Percentiles rank a stretch among this genome's conserved stretches.
phyloP scores from a whole-genome alignment of 2,113 vertebrate species.

The Gavia stellata region DNA sequence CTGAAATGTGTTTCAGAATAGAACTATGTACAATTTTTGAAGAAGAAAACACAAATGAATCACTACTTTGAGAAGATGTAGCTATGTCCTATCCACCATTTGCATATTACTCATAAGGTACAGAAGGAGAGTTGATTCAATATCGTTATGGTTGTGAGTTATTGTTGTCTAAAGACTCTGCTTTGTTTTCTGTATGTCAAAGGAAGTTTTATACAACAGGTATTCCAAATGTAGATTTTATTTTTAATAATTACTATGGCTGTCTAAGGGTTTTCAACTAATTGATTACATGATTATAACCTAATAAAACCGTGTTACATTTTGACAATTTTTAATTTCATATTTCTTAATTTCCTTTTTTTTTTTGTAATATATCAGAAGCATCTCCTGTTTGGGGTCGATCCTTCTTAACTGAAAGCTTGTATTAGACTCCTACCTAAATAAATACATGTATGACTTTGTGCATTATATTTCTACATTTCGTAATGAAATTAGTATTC shows the following conservation, averaged over 20 bases:
- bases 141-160: not conserved
- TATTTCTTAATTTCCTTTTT: not conserved
- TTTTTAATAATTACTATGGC: not conserved
- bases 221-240: not conserved
- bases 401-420: not conserved
- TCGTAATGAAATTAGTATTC: not conserved
- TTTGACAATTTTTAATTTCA: not conserved
- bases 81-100: not conserved
- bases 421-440: not conserved
- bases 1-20: not conserved
- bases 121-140: not conserved
- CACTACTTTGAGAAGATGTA: not conserved
- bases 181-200: not conserved
- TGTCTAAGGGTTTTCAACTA: not conserved
- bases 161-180: not conserved
- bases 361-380: not conserved
- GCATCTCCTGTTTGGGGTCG: fast-evolving
- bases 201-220: not conserved
- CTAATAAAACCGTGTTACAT: not conserved
- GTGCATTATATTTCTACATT: not conserved
- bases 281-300: not conserved
- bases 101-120: not conserved
- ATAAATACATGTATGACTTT: not conserved
- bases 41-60: not conserved
- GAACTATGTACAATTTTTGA: not conserved